phyloP scores from a whole-genome alignment of 2,113 vertebrate genomes.

The Lota lota region DNA sequence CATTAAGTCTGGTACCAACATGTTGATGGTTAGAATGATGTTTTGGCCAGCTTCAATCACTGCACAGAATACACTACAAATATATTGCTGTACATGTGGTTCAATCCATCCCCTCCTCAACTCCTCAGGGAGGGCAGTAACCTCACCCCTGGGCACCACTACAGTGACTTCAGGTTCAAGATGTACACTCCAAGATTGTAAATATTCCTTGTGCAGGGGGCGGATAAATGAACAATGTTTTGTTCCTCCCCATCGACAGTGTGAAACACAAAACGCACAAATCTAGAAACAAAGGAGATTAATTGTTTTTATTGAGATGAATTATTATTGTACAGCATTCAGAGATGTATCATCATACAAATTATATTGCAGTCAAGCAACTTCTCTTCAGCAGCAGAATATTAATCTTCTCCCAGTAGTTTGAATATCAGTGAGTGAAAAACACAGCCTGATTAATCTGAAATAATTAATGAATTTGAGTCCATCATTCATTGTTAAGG shows the following conservation, averaged over 20 bases:
- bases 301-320: not conserved
- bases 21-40: not conserved
- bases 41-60: no score
- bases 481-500: not conserved
- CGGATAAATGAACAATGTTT: not conserved
- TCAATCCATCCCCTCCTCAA: not conserved
- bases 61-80: not conserved
- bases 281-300: not conserved
- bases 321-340: not conserved
- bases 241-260: constrained; percentile 6
- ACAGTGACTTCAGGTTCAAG: constrained; percentile 94
- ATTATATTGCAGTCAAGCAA: constrained; percentile 6
- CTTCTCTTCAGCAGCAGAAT: not conserved
- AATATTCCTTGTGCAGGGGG: not conserved
- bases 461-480: not conserved
- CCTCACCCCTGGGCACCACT: constrained; percentile 90
- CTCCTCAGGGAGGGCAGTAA: constrained; percentile 88
- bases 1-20: no score
- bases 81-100: not conserved
- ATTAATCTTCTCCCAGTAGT: not conserved
- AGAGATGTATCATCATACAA: not conserved
- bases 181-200: constrained; percentile 84
- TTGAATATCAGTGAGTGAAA: constrained; percentile 19
- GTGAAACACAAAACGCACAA: constrained; percentile 7
- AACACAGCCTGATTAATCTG: not conserved